Evolutionary conservation across 1,140 invertebrate genomes (phyloP), one percentile per base, ranked within the genome.

Genomic region (Coptotermes formosanus): DNA sequence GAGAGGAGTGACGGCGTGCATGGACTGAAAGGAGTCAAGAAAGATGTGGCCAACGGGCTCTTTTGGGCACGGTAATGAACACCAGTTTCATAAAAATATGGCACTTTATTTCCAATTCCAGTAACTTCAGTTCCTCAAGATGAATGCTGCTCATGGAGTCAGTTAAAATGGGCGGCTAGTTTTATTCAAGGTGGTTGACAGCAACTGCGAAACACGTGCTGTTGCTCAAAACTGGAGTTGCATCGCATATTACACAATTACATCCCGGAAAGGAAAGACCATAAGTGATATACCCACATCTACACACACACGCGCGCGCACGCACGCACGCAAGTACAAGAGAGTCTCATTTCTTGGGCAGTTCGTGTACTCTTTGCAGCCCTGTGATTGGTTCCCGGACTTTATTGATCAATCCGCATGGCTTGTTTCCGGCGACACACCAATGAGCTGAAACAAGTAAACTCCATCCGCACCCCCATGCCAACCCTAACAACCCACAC

Each of bases 341-440:
- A 75, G n/a, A 11, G 4, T n/a, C 64, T 75, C 64, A 30, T 75
- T 75, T 25, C 64, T 75, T 30, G 64, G 64, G n/a, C n/a, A n/a
- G n/a, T 30, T 75, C 25, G 64, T 75, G 25, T 75, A 75, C 64
- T 75, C 64, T 75, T 75, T 75, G 1, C n/a, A 45, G 82, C 48
- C n/a, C 32, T 44, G 32, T 83, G 82, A 83, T 83, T 83, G 82
- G 82, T 43, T 44, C 82, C 23, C 48, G 43, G 25, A n/a, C 6
- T 83, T 83, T 83, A 83, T 83, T 83, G 82, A 83, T 83, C 82
- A 45, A 52, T 83, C 8, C 48, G 82, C 82, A 45, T 83, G 43
- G 48, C 82, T 83, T 83, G 82, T 83, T 83, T 83, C 82, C 82
- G 82, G 82, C 48, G 82, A 83, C 82, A 83, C 82, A 52, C 82